Base-by-base conservation (phyloP, 2,888 invertebrate genomes). In the Megalurothrips usitatus region DNA sequence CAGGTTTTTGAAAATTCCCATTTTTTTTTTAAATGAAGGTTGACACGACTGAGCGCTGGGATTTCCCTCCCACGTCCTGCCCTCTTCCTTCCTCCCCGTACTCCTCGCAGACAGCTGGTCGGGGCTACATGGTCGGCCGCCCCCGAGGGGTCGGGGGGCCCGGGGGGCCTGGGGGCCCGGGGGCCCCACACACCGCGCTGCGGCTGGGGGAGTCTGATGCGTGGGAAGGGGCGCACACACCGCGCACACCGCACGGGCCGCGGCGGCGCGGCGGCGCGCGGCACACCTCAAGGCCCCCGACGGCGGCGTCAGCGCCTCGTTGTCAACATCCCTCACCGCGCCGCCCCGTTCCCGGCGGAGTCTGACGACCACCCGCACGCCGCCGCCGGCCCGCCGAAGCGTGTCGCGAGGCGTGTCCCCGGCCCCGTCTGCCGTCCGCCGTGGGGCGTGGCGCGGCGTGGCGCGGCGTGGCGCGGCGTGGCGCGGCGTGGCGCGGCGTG, bases 301-400 rank as follows among this genome's bases (percentile, higher is more conserved):
- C 58, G 17, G 58, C 68, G 23, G 68, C 23, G 68, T 75, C 68
- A 26, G 12, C 68, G 68, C 68, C 68, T 75, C 68, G 68, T 75
- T 75, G 68, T 75, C 68, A 58, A 58, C 58, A 26, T 75, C 68
- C 26, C 23, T 26, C 68, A 14, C 58, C 19, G 4, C 52, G 52
- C 52, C 58, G 58, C 58, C 17, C 58, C 58, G 19, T n/a, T 58
- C 58, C 19, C 58, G 19, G 17, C 58, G 14, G 34, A 58, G 58
- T 17, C 58, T 58, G 58, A 58, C 58, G 68, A 75, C 68, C 68
- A 75, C 68, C 68, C 68, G 68, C 23, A n/a, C 23, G 68, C 68
- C 11, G 12, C 68, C 12, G 23, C 23, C 68, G 11, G 23, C 68
- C 68, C 68, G 12, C 58, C 58, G 19, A 6, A 58, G 19, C 52